A percentile compares a stretch with the other conserved stretches of the same genome.
Evolutionary conservation across 2,888 invertebrate species (phyloP).

Genomic region (Capitulum mitella): DNA sequence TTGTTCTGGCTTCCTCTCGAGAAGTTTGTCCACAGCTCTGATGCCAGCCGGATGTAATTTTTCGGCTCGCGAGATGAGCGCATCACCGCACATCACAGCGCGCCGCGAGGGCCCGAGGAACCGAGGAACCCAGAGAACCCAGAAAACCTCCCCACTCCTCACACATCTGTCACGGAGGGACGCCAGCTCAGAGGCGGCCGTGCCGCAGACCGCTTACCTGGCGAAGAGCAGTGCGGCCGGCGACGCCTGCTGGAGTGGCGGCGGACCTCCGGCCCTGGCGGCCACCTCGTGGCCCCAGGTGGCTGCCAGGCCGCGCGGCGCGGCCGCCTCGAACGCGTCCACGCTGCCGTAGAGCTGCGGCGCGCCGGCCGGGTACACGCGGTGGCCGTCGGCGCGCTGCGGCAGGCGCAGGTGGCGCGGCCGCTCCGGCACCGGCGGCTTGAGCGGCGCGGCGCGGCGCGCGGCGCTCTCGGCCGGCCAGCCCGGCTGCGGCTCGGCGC

Average conservation of each 20-base stretch:
- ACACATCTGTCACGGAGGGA: no score
- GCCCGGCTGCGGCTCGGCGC: not conserved
- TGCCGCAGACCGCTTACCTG: not conserved
- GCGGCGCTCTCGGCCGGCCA: not conserved
- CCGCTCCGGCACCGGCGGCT: slow-evolving; percentile 11
- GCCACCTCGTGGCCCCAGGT: not conserved
- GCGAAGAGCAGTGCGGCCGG: not conserved
- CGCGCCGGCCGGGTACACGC: not conserved
- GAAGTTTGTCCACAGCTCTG: not conserved
- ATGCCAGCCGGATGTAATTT: not conserved
- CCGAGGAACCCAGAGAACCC: no score
- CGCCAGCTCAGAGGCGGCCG: not conserved
- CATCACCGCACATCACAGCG: no score
- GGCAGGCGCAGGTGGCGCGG: not conserved
- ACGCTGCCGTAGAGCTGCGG: not conserved
- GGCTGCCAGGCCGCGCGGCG: not conserved
- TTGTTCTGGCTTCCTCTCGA: not conserved
- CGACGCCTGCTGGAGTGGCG: not conserved
- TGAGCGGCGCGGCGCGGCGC: not conserved
- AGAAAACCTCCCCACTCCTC: no score
- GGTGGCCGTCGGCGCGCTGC: not conserved
- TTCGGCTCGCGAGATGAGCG: not conserved
- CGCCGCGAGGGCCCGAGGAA: no score
- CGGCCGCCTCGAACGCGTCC: not conserved
- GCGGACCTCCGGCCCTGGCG: not conserved